These are phyloP conservation scores for Setophaga coronata DNA, from an alignment of 2,113 vertebrate genomes.

Conservation along the genomic window DNA sequence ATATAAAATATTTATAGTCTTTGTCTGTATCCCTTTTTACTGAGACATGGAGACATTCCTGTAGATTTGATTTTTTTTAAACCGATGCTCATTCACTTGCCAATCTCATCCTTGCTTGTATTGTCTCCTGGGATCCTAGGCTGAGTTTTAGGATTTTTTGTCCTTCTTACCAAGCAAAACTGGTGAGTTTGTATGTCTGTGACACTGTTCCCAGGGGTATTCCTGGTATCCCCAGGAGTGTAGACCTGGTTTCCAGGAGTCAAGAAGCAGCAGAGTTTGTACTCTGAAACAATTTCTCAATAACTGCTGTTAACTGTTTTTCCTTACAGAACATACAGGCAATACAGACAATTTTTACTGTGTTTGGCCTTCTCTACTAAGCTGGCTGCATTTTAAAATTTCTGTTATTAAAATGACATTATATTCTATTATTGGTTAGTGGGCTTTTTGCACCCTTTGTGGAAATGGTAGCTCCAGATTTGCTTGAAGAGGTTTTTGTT, in stretches of 20 bases:
- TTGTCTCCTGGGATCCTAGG: not conserved
- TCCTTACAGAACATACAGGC: not conserved
- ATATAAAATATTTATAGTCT: constrained; percentile 6
- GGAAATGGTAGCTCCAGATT: not conserved
- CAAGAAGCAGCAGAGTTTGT: not conserved
- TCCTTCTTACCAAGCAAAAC: not conserved
- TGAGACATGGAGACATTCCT: not conserved
- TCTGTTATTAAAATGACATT: not conserved
- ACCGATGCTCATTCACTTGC: not conserved
- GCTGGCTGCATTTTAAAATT: not conserved
- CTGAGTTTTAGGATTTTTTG: not conserved
- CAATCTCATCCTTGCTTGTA: not conserved
- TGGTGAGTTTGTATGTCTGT: not conserved
- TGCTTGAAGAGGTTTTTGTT: not conserved
- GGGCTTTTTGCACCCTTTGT: not conserved
- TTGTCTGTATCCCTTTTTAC: not conserved
- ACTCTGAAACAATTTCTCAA: not conserved
- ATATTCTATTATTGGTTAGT: not conserved
- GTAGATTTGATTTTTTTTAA: not conserved
- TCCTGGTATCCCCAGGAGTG: not conserved
- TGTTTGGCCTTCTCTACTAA: not conserved
- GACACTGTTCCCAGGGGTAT: not conserved
- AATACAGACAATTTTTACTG: not conserved
- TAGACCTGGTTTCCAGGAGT: not conserved
- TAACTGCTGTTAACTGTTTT: not conserved